Evolutionary conservation across 2,113 vertebrate species (phyloP), one percentile per base, ranked within the genome.

Genomic region (Sinocyclocheilus anshuiensis): DNA sequence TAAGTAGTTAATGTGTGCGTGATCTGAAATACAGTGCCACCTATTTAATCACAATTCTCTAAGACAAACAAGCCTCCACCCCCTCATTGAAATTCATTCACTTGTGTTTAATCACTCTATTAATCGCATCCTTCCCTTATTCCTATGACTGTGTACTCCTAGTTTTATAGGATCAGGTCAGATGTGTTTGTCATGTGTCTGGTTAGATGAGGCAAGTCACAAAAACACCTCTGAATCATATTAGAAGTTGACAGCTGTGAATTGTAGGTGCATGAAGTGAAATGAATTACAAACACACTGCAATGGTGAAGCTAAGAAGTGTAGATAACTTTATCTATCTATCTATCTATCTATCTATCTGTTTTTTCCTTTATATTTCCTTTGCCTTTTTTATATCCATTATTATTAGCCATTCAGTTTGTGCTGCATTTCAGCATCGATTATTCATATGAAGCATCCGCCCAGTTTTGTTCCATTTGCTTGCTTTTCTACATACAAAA

Each of bases 381-480:
- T 65, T 65, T 24, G 4, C 12, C 63, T 13, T 26, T 24, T 65
- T 65, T 20, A 39, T 39, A 22, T 39, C 7, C 6, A 72, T 5
- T 10, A 36, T n/a, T n/a, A 7, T 77, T 5, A 22, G 18, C 22
- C 77, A 42, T 39, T 42, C 57, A 16, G 11, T 45, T 42, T 59
- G 11, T 79, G 10, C 33, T 80, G 77, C 77, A 76, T 50, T 55
- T 78, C 50, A 57, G n/a, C 48, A 81, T 81, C 3, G 57, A 67
- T 29, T 67, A 81, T 81, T 81, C 61, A 81, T 48, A n/a, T 65
- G 12, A 48, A 71, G 76, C 76, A 53, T 69, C 36, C 33, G 15
- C 45, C 39, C 18, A 69, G 42, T 45, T 82, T 29, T 82, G 3
- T 53, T 50, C 26, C 9, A 57, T 33, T 20, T 20, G 50, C 75